Base-by-base conservation (phyloP, 2,113 vertebrate genomes). In the Xerus inauris region DNA sequence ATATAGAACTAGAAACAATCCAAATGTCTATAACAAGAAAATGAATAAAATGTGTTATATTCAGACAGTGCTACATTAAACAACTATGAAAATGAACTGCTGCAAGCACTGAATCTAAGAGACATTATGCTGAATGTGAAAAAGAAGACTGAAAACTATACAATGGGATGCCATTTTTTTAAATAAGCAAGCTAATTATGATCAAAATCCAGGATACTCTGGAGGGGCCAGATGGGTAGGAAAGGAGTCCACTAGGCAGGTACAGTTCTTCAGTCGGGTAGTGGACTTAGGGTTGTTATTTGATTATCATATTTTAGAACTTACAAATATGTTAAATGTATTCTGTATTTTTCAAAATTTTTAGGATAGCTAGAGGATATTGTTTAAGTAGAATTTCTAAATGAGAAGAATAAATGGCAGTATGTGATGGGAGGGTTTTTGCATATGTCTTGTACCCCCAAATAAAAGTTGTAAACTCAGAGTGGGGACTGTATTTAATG, bases 201-300 rank as follows among this genome's bases (percentile, higher is more conserved):
- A 40, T 30, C 82, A 17, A 24, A 67, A 19, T 80, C 49, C 9
- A 82, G 12, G 8, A 14, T 54, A 28, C 26, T 49, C 26, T 38
- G 32, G 42, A 20, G 6, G 22, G 8, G n/a, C 5, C 4, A 32
- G 8, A 5, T 32, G 47, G 2, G 32, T 14, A 24, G 26, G 32
- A 71, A 6, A 65, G 40, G 65, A 0, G 3, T 2, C 0, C 8
- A 0, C 45, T 1, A 45, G 16, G 28, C 11, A 22, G n/a, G 2
- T 22, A 3, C 6, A 4, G 2, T 2, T 1, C 9, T 17, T 42
- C 30, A 4, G 59, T 42, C 16, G 0, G 6, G 16, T 47, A 4
- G 59, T 54, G 16, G 54, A 30, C 5, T 72, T 49, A 7, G 14
- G 30, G 71, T 16, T 20, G 4, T 30, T 47, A 13, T 72, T 76